phyloP scores from a whole-genome alignment of 2,797 vertebrate species.

The Dicrostonyx torquatus region DNA sequence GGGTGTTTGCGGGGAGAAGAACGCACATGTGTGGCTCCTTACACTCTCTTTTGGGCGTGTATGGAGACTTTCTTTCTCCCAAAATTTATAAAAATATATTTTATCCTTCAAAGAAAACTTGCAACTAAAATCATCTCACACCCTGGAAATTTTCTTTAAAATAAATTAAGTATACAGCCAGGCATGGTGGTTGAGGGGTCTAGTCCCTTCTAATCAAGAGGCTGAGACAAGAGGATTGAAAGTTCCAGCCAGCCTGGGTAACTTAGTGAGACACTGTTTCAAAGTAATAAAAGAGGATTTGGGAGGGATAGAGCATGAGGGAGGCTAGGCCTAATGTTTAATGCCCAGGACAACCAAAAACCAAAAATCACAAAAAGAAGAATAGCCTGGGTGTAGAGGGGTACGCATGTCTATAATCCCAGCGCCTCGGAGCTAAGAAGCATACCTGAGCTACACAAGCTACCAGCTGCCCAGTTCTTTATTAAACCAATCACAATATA shows the following conservation, averaged over 20 bases:
- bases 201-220: neutral
- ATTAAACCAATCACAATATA: neutral
- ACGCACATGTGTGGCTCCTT: neutral
- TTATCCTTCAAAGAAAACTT: neutral
- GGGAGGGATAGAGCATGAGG: too few species aligned
- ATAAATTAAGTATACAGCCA: neutral
- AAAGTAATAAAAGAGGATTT: neutral
- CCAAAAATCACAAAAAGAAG: neutral
- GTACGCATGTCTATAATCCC: neutral
- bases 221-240: neutral
- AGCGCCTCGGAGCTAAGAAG: neutral
- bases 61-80: neutral
- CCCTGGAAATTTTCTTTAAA: slow-evolving; percentile 33
- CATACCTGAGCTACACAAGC: neutral
- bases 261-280: neutral
- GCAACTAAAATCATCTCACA: neutral
- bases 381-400: neutral
- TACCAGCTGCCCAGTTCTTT: neutral
- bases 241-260: neutral
- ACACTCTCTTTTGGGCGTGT: neutral
- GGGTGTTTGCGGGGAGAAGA: neutral
- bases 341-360: neutral
- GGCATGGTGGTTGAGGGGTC: neutral
- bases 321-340: neutral
- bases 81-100: neutral